Evolutionary conservation across 1,140 invertebrate species (phyloP).

Genomic region (Wiebesia pumilae): DNA sequence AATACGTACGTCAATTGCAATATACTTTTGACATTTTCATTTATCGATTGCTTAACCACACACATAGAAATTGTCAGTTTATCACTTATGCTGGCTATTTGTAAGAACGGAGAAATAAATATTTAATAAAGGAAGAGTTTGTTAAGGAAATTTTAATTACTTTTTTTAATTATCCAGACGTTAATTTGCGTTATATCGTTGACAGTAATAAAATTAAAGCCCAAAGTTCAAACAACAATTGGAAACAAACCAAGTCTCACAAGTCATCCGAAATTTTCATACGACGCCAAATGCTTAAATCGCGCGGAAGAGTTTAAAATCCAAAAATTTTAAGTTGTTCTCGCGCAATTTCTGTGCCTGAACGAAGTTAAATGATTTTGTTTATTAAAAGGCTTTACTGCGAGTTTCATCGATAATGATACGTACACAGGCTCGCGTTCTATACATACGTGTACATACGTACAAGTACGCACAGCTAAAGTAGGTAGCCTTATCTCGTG

Average conservation of each 20-base stretch:
- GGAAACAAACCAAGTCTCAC: not conserved
- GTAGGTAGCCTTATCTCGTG: conserved; percentile 13
- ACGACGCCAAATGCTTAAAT: not conserved
- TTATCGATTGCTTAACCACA: too few relatives aligned
- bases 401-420: conserved; percentile 11
- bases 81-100: too few relatives aligned
- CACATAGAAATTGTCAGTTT: too few relatives aligned
- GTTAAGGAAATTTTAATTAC: not conserved
- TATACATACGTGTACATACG: not conserved
- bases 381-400: conserved; percentile 19
- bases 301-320: conserved; percentile 6
- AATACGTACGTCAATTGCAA: too few relatives aligned
- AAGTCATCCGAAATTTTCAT: not conserved
- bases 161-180: not conserved
- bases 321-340: not conserved
- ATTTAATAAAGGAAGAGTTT: too few relatives aligned
- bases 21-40: too few relatives aligned
- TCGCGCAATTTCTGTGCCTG: not conserved
- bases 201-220: not conserved
- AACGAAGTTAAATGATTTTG: conserved; percentile 46
- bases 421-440: not conserved
- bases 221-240: not conserved
- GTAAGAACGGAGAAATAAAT: too few relatives aligned
- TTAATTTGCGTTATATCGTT: not conserved
- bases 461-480: not conserved